Percentiles rank a stretch among this genome's conserved stretches.
These are phyloP conservation scores for Tyrannus savana DNA, from an alignment of 2,113 vertebrate species.

Conservation along the genomic window DNA sequence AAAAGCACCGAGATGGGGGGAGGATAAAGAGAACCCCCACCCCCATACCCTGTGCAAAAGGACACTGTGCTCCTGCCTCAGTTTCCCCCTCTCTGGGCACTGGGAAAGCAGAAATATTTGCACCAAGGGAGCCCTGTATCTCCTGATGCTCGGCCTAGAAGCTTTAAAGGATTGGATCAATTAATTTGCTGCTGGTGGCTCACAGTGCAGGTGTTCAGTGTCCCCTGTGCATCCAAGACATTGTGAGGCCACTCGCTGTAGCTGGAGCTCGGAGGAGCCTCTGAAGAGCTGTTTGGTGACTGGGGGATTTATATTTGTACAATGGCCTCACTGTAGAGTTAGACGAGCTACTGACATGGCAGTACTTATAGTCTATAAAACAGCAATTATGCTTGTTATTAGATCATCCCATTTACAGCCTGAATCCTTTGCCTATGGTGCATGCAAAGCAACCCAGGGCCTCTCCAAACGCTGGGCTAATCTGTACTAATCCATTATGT, in stretches of 20 bases:
- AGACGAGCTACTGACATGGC: constrained; percentile 28
- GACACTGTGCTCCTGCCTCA: background rate
- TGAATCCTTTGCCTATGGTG: constrained; percentile 45
- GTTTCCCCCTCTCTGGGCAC: background rate
- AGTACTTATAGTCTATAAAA: constrained; percentile 51
- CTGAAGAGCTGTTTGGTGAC: background rate
- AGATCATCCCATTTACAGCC: constrained; percentile 61
- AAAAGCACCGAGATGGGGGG: background rate
- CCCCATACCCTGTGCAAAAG: rapidly evolving
- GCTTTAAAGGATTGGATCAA: background rate
- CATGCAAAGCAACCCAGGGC: constrained; percentile 27
- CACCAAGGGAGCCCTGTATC: background rate
- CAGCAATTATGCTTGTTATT: constrained; percentile 64
- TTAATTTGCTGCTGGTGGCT: background rate
- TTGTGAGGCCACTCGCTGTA: background rate
- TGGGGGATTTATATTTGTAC: constrained; percentile 10
- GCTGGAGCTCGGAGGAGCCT: background rate
- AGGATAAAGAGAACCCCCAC: background rate
- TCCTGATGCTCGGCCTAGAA: background rate
- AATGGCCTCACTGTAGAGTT: constrained; percentile 21
- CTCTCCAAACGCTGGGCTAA: constrained; percentile 19
- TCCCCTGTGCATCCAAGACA: background rate
- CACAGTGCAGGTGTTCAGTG: background rate
- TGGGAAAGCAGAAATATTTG: background rate
- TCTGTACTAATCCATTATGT: constrained; percentile 55